Percentiles rank a stretch among this genome's conserved stretches.
Conservation (phyloP, 2,113 vertebrate genomes). For the Gracilinanus agilis region DNA sequence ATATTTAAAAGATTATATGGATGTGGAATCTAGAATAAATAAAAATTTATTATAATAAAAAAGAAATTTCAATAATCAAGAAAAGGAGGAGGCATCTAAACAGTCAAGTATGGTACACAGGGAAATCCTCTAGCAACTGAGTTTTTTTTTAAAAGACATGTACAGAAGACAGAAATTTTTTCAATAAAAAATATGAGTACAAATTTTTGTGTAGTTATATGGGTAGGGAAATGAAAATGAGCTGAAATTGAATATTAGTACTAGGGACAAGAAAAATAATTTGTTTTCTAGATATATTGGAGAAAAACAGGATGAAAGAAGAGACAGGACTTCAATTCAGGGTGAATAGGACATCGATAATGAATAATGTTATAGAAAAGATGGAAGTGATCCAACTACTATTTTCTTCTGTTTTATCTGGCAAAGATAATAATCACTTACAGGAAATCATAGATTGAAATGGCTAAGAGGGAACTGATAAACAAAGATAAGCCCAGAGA, state of each 20-base stretch:
- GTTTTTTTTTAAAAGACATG: background rate
- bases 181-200: background rate
- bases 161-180: background rate
- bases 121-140: background rate
- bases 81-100: background rate
- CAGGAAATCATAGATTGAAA: background rate
- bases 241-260: background rate
- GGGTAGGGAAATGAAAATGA: background rate
- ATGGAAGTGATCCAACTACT: background rate
- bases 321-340: background rate
- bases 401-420: background rate
- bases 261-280: background rate
- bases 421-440: background rate
- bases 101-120: background rate
- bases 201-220: background rate
- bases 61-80: background rate
- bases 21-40: too few relatives aligned
- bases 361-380: background rate
- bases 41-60: too few relatives aligned
- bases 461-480: background rate
- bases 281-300: background rate
- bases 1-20: too few relatives aligned
- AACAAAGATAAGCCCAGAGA: background rate
- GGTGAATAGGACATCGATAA: background rate
- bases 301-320: background rate